Conservation (phyloP, 1,140 invertebrate genomes). For the Amyelois transitella region DNA sequence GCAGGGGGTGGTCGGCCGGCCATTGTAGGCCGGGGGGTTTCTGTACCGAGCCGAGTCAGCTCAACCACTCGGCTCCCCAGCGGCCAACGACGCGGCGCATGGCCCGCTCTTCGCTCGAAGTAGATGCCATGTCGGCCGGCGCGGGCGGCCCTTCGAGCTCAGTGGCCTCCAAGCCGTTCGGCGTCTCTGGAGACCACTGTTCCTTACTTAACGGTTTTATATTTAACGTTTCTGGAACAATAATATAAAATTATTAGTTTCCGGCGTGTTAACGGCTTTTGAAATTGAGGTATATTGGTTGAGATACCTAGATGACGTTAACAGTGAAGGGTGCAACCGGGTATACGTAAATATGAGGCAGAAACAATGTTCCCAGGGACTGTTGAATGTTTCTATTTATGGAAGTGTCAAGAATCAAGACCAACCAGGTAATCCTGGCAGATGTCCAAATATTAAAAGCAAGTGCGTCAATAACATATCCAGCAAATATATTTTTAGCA, state of each 20-base stretch:
- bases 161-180: conserved; percentile 71
- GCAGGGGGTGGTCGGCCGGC: conserved; percentile 76
- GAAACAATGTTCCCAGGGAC: too few relatives aligned
- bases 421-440: not conserved
- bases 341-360: too few relatives aligned
- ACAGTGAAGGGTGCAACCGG: too few relatives aligned
- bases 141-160: conserved; percentile 53
- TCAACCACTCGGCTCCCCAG: conserved; percentile 93
- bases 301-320: too few relatives aligned
- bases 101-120: conserved; percentile 67
- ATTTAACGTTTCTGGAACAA: conserved; percentile 66
- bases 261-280: not conserved
- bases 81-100: conserved; percentile 85
- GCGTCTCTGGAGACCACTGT: conserved; percentile 65
- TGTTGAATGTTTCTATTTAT: not conserved
- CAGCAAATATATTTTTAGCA: not conserved
- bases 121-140: conserved; percentile 44
- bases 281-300: too few relatives aligned
- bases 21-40: conserved; percentile 61
- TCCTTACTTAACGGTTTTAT: conserved; percentile 73
- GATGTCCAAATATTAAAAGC: not conserved
- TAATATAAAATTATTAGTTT: not conserved
- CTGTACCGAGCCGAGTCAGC: conserved; percentile 87
- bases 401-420: too few relatives aligned
- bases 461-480: not conserved